A percentile compares a stretch with the other conserved stretches of the same genome.
phyloP scores from a whole-genome alignment of 1,140 invertebrate genomes.

The Ylistrum balloti region DNA sequence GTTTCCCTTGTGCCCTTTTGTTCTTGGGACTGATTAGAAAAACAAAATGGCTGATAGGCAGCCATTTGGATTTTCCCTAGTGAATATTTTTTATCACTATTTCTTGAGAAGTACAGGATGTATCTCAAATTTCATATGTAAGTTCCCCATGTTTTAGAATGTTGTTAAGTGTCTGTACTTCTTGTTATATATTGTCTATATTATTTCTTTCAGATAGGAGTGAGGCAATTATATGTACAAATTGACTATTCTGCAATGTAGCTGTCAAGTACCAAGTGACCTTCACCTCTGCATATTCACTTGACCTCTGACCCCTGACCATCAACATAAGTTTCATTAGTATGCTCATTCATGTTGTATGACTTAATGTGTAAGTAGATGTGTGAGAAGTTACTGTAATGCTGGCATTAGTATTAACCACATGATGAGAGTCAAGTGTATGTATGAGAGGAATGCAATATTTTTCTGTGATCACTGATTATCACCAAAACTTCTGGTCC shows the following conservation, averaged over 20 bases:
- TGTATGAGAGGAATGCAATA: background rate
- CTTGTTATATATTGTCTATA: no score
- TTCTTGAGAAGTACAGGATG: no score
- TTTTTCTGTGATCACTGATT: background rate
- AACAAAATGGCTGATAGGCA: no score
- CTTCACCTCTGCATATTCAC: slow-evolving; percentile 32
- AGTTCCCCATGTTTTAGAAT: no score
- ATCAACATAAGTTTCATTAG: background rate
- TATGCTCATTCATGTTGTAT: background rate
- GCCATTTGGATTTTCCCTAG: no score
- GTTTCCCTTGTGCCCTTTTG: no score
- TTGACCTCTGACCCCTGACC: background rate
- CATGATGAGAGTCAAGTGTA: background rate
- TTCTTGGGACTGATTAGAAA: no score
- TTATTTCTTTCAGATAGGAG: slow-evolving; percentile 86
- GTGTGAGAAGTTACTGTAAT: background rate
- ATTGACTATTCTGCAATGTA: slow-evolving; percentile 86
- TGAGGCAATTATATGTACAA: slow-evolving; percentile 95
- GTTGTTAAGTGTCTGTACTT: no score
- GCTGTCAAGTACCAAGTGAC: slow-evolving; percentile 43
- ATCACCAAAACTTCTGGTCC: background rate
- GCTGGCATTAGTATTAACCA: background rate
- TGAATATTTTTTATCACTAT: no score
- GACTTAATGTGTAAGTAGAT: background rate
- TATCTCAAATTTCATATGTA: no score